Conservation (phyloP, 2,888 invertebrate species). For the Sceliomorpha sp. region DNA sequence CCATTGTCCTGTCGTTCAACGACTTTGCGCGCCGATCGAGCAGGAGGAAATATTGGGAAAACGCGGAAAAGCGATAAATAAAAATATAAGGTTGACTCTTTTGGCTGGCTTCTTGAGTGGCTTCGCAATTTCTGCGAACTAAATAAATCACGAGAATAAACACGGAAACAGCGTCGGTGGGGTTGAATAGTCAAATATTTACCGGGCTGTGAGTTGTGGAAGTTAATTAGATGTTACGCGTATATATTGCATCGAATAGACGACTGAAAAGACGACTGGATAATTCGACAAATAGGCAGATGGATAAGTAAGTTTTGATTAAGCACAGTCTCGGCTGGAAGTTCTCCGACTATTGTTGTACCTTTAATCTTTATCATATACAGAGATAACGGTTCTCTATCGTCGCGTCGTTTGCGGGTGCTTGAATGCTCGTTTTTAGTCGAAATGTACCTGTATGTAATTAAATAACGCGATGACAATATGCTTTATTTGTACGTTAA, state of each 20-base stretch:
- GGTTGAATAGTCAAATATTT: conserved; percentile 14
- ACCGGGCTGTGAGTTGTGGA: conserved; percentile 2
- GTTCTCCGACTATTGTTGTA: neutral
- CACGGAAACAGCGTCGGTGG: conserved; percentile 3
- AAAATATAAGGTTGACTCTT: conserved; percentile 4
- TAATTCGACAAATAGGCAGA: conserved; percentile 10
- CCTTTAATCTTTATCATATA: no score
- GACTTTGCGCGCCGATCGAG: no score
- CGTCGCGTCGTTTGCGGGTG: no score
- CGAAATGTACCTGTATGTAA: no score
- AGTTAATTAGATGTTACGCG: conserved; percentile 17
- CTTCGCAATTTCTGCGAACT: conserved; percentile 1
- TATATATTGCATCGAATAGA: neutral
- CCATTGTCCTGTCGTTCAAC: no score
- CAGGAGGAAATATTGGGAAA: neutral
- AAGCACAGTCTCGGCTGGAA: neutral
- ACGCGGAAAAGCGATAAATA: neutral
- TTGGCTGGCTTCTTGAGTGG: conserved; percentile 1
- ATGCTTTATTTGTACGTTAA: no score
- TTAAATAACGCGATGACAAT: no score
- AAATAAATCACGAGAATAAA: conserved; percentile 14
- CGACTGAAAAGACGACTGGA: conserved; percentile 2
- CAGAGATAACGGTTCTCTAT: no score
- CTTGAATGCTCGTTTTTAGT: no score
- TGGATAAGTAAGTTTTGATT: conserved; percentile 3